Percentiles rank a stretch among this genome's conserved stretches.
phyloP scores from a whole-genome alignment of 2,888 invertebrate genomes.

The Sisyra nigra region DNA sequence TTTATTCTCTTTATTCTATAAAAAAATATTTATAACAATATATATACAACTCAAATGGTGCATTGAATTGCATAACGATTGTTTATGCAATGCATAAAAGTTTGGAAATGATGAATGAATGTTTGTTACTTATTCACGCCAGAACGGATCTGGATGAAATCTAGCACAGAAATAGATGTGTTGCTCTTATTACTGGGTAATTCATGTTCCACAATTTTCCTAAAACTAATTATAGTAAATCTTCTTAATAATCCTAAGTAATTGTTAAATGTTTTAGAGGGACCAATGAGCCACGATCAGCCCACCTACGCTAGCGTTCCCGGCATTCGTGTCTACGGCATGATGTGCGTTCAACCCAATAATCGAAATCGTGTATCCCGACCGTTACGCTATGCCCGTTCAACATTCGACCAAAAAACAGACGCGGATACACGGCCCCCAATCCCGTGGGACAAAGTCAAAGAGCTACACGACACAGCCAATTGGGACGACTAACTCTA shows the following conservation, averaged over 20 bases:
- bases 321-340: constrained; percentile 83
- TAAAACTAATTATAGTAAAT: too few species aligned
- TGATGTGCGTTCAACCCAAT: constrained; percentile 65
- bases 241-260: neutral
- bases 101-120: too few species aligned
- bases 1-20: too few species aligned
- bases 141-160: neutral
- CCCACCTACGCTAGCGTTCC: constrained; percentile 89
- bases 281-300: constrained; percentile 87
- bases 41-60: too few species aligned
- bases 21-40: too few species aligned
- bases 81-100: too few species aligned
- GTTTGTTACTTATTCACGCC: too few species aligned
- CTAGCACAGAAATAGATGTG: too few species aligned
- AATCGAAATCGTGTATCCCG: constrained; percentile 25
- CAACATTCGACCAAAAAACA: constrained; percentile 15
- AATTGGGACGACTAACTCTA: constrained; percentile 40
- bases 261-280: constrained; percentile 41
- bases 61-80: too few species aligned
- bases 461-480: constrained; percentile 48
- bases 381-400: constrained; percentile 28
- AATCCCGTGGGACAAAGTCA: constrained; percentile 66
- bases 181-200: too few species aligned
- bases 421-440: constrained; percentile 34
- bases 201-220: too few species aligned